Evolutionary conservation across 2,888 invertebrate species (phyloP).

Genomic region (Rhodophaea formosa): DNA sequence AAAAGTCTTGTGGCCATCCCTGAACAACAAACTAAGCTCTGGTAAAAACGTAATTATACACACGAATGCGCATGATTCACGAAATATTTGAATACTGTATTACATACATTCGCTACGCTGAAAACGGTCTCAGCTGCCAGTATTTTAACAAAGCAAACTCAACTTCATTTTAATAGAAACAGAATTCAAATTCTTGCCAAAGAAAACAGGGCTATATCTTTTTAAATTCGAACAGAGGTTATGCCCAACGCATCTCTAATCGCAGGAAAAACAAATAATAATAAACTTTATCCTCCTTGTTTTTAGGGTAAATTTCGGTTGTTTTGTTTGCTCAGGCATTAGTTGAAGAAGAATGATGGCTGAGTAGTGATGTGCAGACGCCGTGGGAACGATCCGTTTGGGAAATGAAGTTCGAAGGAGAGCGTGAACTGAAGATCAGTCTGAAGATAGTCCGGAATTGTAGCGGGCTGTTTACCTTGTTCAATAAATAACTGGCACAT

Average conservation of each 20-base stretch:
- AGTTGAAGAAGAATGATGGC: constrained; percentile 48
- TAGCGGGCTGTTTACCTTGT: constrained; percentile 43
- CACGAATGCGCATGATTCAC: constrained; percentile 70
- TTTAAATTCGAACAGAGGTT: constrained; percentile 51
- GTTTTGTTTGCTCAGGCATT: constrained; percentile 27
- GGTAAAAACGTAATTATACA: constrained; percentile 69
- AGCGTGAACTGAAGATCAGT: constrained; percentile 59
- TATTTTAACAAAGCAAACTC: constrained; percentile 27
- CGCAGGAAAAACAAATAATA: constrained; percentile 27
- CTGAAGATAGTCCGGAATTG: constrained; percentile 47
- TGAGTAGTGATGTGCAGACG: constrained; percentile 59
- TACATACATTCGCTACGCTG: constrained; percentile 52
- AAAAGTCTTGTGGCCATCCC: constrained; percentile 42
- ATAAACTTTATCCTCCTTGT: constrained; percentile 25
- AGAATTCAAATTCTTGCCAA: constrained; percentile 28
- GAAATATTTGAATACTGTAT: constrained; percentile 66
- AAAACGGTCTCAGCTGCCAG: constrained; percentile 40
- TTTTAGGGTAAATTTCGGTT: constrained; percentile 37
- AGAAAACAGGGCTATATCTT: constrained; percentile 30
- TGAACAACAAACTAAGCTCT: constrained; percentile 55
- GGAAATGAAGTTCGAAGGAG: constrained; percentile 56
- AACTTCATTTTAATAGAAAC: constrained; percentile 15
- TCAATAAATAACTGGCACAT: constrained; percentile 30
- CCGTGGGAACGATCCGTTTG: constrained; percentile 72
- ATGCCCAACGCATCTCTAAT: constrained; percentile 48